Base-by-base conservation (phyloP, 2,113 vertebrate genomes). In the Turdus rufiventris region DNA sequence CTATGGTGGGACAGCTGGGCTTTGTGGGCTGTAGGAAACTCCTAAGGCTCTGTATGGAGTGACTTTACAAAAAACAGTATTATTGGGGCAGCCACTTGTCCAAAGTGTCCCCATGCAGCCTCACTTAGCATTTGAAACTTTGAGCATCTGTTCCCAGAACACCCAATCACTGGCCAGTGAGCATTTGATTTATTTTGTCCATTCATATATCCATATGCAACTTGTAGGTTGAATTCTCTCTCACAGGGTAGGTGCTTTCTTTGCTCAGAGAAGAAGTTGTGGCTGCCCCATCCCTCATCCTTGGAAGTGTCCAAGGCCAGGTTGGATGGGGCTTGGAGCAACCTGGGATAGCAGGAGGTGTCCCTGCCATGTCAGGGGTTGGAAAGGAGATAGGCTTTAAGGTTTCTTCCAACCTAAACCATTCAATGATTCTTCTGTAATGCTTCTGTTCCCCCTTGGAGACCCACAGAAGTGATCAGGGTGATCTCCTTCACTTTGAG, bases 181-280 rank as follows among this genome's bases (percentile, higher is more conserved):
- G 3, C 8, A 11, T 53, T 58, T n/a, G 77, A 18, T 77, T 84
- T 51, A 51, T 73, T 89, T 70, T 18, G 18, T 34, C 24, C 5
- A 4, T 87, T 45, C 42, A 50, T 25, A 48, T 25, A 48, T 48
- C 47, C 47, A 48, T 48, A 48, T 48, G 47, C 47, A 48, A 14
- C 48, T 66, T 0, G 0, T 14, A 9, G 18, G 24, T 2, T 66
- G 26, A 82, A 71, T 48, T 66, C n/a, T 66, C 40, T 66, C 61
- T 78, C 25, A 1, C 3, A 3, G 0, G 0, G n/a, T 36, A 57
- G 36, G 16, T 67, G 26, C 47, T 7, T 31, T 13, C 34, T 68
- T 54, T 68, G 17, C 54, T 66, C 77, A 54, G n/a, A 74, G 61
- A 8, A 67, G 24, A 25, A 40, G 8, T 12, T 82, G 34, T 54